Percentiles rank a stretch among this genome's conserved stretches.
Conservation (phyloP, 2,113 vertebrate genomes). For the Atlantisia rogersi region DNA sequence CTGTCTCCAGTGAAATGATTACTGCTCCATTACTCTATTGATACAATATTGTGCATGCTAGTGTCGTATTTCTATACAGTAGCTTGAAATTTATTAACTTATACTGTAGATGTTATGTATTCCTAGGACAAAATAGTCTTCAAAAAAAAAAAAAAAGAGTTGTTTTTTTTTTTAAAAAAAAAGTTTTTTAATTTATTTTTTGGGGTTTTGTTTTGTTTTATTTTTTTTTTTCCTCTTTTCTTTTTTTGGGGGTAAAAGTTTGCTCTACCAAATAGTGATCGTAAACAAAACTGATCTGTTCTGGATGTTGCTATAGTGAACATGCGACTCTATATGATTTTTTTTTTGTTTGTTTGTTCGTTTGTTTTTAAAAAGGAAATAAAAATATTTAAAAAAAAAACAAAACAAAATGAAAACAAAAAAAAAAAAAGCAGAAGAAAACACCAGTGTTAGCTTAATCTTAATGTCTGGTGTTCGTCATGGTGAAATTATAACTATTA, state of each 20-base stretch:
- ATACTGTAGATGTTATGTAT: slow-evolving; percentile 98
- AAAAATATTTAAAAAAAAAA: slow-evolving; percentile 22
- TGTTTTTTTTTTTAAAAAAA: slow-evolving; percentile 82
- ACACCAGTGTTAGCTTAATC: slow-evolving; percentile 94
- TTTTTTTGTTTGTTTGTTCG: too few species aligned
- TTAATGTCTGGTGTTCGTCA: slow-evolving; percentile 95
- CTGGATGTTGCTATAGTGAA: slow-evolving; percentile 93
- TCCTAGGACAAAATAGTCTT: slow-evolving; percentile 96
- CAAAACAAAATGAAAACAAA: slow-evolving; percentile 46
- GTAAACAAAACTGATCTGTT: slow-evolving; percentile 97
- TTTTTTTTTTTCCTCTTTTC: slow-evolving; percentile 64
- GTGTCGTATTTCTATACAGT: slow-evolving; percentile 99
- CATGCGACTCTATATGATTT: slow-evolving; percentile 93
- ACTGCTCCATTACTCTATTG: slow-evolving; percentile 95
- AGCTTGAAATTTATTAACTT: slow-evolving; percentile 98
- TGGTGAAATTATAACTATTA: slow-evolving; percentile 90
- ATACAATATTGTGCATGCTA: slow-evolving; percentile 98
- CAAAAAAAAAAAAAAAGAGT: slow-evolving; percentile 78
- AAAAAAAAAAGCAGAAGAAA: slow-evolving; percentile 76
- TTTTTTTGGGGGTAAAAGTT: slow-evolving; percentile 86
- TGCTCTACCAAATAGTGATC: slow-evolving; percentile 94
- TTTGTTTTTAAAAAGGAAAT: slow-evolving; percentile 74
- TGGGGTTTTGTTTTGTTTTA: slow-evolving; percentile 89
- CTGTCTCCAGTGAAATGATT: slow-evolving; percentile 95
- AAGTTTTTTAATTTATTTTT: slow-evolving; percentile 90